These are phyloP conservation scores for Aporophyla lueneburgensis DNA, from an alignment of 2,888 invertebrate genomes.

Conservation along the genomic window DNA sequence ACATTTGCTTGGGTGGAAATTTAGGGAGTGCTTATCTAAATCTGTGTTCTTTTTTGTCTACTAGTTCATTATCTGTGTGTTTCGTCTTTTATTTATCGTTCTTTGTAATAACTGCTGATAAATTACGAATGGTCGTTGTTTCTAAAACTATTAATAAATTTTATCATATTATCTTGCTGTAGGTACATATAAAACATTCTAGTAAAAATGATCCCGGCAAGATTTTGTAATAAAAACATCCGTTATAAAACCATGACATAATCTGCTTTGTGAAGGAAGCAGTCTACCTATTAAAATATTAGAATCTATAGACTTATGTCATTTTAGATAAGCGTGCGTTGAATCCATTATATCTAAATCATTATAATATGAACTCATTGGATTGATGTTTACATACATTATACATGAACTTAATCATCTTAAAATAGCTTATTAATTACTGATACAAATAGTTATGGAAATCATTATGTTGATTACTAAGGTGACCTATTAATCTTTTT, in stretches of 20 bases:
- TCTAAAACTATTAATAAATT: background rate
- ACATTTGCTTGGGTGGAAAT: constrained; percentile 31
- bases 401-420: background rate
- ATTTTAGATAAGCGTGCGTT: constrained; percentile 13
- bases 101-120: background rate
- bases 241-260: background rate
- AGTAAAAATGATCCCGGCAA: background rate
- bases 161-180: too few species aligned
- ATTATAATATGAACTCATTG: constrained; percentile 9
- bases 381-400: background rate
- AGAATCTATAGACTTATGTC: background rate
- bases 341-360: background rate
- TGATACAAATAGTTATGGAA: background rate
- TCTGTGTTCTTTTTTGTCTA: constrained; percentile 21
- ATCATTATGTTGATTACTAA: too few species aligned
- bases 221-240: background rate
- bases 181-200: too few species aligned
- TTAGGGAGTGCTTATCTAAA: constrained; percentile 38
- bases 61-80: background rate
- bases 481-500: too few species aligned
- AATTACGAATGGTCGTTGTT: background rate
- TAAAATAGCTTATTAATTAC: background rate
- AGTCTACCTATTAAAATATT: background rate
- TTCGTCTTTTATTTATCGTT: background rate
- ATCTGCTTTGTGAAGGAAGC: background rate